Percentiles rank a stretch among this genome's conserved stretches.
These are phyloP conservation scores for Anabacerthia variegaticeps DNA, from an alignment of 2,797 vertebrate genomes.

Conservation along the genomic window DNA sequence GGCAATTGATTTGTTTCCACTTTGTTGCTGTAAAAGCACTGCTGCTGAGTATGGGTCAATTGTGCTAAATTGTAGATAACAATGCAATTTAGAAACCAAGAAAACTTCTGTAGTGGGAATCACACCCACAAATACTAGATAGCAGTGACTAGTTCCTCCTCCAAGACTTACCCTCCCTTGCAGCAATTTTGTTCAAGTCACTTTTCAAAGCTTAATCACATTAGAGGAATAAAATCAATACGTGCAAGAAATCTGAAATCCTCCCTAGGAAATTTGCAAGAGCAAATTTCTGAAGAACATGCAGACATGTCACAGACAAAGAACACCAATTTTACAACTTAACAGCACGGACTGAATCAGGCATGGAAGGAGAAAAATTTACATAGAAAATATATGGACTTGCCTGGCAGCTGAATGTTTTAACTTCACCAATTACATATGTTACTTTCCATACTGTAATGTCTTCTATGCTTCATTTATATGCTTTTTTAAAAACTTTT, in stretches of 20 bases:
- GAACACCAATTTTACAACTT: background rate
- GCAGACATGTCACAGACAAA: background rate
- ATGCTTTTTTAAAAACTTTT: background rate
- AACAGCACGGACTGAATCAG: background rate
- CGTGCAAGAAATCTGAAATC: background rate
- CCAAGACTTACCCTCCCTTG: background rate
- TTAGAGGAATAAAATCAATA: background rate
- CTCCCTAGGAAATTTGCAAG: background rate
- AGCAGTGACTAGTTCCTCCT: background rate
- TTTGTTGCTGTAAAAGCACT: background rate
- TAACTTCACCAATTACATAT: background rate
- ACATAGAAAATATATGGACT: background rate
- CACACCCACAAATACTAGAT: background rate
- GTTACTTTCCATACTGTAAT: background rate
- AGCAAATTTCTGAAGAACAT: slow-evolving; percentile 6
- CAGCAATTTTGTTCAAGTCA: background rate
- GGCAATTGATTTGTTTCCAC: background rate
- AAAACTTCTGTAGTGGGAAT: background rate
- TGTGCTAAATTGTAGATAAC: background rate
- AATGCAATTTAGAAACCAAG: background rate
- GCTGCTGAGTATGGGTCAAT: background rate
- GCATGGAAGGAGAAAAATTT: background rate
- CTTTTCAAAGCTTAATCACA: slow-evolving; percentile 1
- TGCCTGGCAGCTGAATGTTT: background rate
- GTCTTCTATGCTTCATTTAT: background rate